Evolutionary conservation across 2,888 invertebrate species (phyloP).

Genomic region (Hartigia nigra): DNA sequence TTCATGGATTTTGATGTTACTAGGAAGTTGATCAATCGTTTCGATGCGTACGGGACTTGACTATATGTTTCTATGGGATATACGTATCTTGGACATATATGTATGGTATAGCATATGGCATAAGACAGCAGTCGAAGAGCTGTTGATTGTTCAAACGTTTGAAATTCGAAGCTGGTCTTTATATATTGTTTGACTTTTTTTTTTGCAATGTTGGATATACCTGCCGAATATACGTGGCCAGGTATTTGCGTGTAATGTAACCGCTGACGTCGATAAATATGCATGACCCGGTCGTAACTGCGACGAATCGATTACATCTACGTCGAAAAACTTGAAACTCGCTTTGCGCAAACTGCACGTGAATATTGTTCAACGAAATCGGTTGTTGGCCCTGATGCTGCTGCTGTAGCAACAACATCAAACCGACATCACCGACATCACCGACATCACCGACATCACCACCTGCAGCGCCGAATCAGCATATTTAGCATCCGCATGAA

Average conservation of each 20-base stretch:
- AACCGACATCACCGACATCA: constrained; percentile 24
- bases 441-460: no score
- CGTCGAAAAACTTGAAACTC: neutral
- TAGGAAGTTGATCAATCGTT: neutral
- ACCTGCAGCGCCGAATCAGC: constrained; percentile 55
- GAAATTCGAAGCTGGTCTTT: neutral
- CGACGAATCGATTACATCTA: constrained; percentile 39
- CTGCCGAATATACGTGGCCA: neutral
- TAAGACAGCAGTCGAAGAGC: neutral
- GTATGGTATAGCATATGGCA: no score
- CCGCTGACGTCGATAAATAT: constrained; percentile 44
- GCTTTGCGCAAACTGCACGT: constrained; percentile 14
- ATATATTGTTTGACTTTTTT: neutral
- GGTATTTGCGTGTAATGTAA: constrained; percentile 21
- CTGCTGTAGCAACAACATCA: constrained; percentile 26
- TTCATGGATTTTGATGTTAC: neutral
- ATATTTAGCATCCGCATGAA: constrained; percentile 51
- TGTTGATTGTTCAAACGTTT: neutral
- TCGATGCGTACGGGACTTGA: neutral
- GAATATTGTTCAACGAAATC: constrained; percentile 42
- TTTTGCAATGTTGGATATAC: neutral
- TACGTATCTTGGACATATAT: neutral
- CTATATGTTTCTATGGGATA: neutral
- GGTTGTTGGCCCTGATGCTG: constrained; percentile 38
- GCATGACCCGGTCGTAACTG: constrained; percentile 34